Percentiles rank a stretch among this genome's conserved stretches.
Conservation (phyloP, 2,113 vertebrate genomes). For the Phaethon lepturus region DNA sequence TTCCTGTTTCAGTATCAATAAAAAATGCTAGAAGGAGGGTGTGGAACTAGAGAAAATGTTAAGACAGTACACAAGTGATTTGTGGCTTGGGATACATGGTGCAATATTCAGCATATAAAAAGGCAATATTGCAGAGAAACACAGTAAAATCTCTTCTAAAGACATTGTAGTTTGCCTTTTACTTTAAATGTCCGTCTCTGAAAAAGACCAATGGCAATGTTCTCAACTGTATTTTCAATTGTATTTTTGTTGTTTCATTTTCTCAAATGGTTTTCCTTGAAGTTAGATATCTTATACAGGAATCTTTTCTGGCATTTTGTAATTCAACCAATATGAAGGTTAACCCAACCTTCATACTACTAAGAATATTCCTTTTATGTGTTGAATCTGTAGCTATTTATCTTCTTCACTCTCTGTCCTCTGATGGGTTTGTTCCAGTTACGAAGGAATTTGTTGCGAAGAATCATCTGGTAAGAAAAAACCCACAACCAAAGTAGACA, state of each 20-base stretch:
- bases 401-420: not conserved
- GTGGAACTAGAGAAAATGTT: not conserved
- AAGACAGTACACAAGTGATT: not conserved
- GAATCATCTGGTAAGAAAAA: not conserved
- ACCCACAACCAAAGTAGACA: rapidly evolving
- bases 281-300: not conserved
- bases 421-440: not conserved
- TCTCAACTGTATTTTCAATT: not conserved
- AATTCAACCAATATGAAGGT: not conserved
- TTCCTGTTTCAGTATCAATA: not conserved
- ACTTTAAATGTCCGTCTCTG: not conserved
- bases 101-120: not conserved
- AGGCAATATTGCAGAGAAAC: not conserved
- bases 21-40: not conserved
- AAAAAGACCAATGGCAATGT: not conserved
- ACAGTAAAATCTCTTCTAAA: not conserved
- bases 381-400: not conserved
- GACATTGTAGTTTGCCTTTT: not conserved
- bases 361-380: not conserved
- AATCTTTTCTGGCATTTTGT: not conserved
- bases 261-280: not conserved
- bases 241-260: not conserved
- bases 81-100: not conserved
- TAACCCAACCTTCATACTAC: not conserved
- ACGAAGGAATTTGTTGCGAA: not conserved